phyloP scores from a whole-genome alignment of 2,113 vertebrate species.

The Pipa parva region DNA sequence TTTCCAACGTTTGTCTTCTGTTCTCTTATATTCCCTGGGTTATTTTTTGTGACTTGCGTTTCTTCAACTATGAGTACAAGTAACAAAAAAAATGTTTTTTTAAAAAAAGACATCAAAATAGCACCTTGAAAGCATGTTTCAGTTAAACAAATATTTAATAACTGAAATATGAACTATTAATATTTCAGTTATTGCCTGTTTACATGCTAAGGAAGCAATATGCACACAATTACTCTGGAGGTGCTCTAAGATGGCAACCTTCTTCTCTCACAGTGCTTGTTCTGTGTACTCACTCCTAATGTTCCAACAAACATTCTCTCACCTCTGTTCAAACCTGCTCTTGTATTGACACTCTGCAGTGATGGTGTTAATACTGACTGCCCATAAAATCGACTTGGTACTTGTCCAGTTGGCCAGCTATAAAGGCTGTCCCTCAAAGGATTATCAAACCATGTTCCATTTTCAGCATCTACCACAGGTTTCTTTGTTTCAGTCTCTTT shows the following conservation, averaged over 20 bases:
- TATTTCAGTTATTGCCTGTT: no score
- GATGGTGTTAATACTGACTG: conserved; percentile 15
- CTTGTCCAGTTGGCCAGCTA: conserved; percentile 37
- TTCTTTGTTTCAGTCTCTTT: conserved; percentile 56
- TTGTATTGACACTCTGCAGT: conserved; percentile 8
- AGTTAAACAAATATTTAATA: background rate
- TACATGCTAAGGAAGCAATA: no score
- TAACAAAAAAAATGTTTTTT: no score
- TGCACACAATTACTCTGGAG: no score
- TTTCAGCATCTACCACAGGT: conserved; percentile 44
- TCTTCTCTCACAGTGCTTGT: no score
- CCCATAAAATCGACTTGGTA: conserved; percentile 53
- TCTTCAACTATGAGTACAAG: conserved; percentile 46
- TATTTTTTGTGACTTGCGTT: conserved; percentile 46
- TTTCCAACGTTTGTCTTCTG: background rate
- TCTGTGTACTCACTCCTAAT: no score
- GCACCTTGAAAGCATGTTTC: no score
- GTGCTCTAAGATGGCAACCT: no score
- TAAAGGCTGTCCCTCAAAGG: conserved; percentile 33
- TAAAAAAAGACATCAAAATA: no score
- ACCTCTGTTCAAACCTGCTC: conserved; percentile 10
- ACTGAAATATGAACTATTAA: no score
- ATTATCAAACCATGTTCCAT: conserved; percentile 58
- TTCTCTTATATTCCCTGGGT: background rate
- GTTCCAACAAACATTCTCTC: no score